Evolutionary conservation across 2,113 vertebrate species (phyloP).

Genomic region (Alethe castanea): DNA sequence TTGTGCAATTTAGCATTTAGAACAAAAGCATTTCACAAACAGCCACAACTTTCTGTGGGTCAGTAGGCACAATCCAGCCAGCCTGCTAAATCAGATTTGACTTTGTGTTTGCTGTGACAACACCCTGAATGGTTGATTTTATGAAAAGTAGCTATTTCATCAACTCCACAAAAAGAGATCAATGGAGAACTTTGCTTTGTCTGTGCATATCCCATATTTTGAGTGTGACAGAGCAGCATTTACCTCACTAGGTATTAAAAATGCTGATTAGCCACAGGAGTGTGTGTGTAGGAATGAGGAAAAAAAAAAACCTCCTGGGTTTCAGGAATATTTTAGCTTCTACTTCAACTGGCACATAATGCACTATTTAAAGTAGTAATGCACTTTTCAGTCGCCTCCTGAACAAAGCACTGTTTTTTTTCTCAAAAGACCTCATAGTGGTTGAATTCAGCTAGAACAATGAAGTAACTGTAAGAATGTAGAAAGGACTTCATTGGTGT

Average conservation of each 20-base stretch:
- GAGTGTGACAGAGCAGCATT: not conserved
- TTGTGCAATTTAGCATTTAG: not conserved
- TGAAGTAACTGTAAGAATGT: slow-evolving; percentile 1
- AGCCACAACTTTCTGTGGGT: not conserved
- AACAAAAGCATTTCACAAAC: not conserved
- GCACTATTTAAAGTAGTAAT: not conserved
- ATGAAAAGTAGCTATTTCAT: not conserved
- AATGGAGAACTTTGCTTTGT: not conserved
- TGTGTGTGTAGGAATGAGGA: not conserved
- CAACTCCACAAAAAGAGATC: not conserved
- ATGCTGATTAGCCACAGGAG: not conserved
- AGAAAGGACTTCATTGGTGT: not conserved
- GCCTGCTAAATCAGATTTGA: not conserved
- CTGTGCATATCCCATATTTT: not conserved
- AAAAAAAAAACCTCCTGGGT: not conserved
- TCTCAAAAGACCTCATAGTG: not conserved
- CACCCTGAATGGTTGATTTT: not conserved
- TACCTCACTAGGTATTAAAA: not conserved
- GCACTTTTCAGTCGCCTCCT: not conserved
- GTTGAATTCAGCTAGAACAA: slow-evolving; percentile 1
- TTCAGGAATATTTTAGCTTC: not conserved
- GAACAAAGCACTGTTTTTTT: slow-evolving; percentile 37
- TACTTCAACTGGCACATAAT: not conserved
- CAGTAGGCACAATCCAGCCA: not conserved
- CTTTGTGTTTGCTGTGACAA: not conserved